Base-by-base conservation (phyloP, 2,888 invertebrate species). In the Eledona agricola region DNA sequence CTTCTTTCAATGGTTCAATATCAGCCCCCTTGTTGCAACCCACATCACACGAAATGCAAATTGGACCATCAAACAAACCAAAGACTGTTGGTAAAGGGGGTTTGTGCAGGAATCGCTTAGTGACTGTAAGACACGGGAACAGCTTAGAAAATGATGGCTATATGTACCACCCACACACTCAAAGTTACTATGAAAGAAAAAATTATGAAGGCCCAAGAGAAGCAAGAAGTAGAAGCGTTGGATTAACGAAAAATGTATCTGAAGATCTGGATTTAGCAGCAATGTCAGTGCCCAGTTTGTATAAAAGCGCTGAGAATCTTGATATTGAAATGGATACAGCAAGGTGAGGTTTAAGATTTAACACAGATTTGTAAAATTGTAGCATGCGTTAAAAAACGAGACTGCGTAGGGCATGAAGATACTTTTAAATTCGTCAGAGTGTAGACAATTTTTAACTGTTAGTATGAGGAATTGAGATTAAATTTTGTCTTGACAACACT, bases 301-400 rank as follows among this genome's bases (percentile, higher is more conserved):
- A 82, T 72, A 78, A 79, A 63, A 82, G 82, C 73, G 81, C 79
- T 62, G 76, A 82, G 54, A 80, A 82, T 26, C 72, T 82, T 52
- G 83, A 83, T 3, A 77, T 78, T 64, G 81, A 81, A 58, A 82
- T 83, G 82, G 81, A 83, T 73, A 83, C 83, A 9, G 80, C 80
- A 57, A 79, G 80, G 83, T 83, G 64, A 67, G 57, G n/a, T 16
- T 2, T 3, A 1, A 15, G 3, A 5, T 26, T 26, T 5, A 26
- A 28, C 3, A 1, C 22, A n/a, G n/a, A n/a, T n/a, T n/a, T n/a
- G n/a, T n/a, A n/a, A n/a, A n/a, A n/a, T n/a, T 32, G 5, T 32
- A 7, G 28, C 23, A 23, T 23, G n/a, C n/a, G n/a, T n/a, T n/a
- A n/a, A n/a, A n/a, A n/a, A n/a, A n/a, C n/a, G n/a, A n/a, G n/a